phyloP scores from a whole-genome alignment of 1,140 invertebrate species.

The Drosophila bocqueti region DNA sequence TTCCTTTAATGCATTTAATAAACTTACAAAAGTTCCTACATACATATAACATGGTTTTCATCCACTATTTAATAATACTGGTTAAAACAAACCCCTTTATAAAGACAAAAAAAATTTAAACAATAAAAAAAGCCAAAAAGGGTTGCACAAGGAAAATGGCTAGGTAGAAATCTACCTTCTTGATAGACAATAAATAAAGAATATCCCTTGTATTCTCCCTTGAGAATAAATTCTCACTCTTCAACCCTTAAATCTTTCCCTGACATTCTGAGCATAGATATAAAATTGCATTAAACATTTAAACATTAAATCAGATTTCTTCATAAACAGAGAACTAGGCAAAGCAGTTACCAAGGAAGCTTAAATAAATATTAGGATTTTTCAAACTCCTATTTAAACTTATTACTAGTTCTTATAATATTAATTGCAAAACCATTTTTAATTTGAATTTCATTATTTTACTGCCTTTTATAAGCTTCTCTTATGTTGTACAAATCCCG shows the following conservation, averaged over 20 bases:
- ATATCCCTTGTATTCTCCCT: background rate
- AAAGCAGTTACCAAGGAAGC: background rate
- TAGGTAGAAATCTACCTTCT: background rate
- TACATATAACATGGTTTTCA: background rate
- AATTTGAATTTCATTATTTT: background rate
- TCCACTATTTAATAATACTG: background rate
- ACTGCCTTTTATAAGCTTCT: background rate
- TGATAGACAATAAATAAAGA: background rate
- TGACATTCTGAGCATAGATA: background rate
- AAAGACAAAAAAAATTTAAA: too few species aligned
- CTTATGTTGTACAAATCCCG: background rate
- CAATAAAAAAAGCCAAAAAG: background rate
- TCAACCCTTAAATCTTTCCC: constrained; percentile 2
- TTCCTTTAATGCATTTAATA: too few species aligned
- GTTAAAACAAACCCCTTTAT: background rate
- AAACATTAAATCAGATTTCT: background rate
- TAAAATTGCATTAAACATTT: too few species aligned
- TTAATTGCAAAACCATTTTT: background rate
- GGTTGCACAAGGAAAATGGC: background rate
- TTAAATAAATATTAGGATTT: background rate
- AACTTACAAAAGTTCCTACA: background rate
- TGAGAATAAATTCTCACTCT: background rate
- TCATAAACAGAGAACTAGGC: too few species aligned
- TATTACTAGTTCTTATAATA: background rate
- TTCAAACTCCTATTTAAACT: background rate